phyloP scores from a whole-genome alignment of 2,113 vertebrate species.

The Megaceryle torquata region DNA sequence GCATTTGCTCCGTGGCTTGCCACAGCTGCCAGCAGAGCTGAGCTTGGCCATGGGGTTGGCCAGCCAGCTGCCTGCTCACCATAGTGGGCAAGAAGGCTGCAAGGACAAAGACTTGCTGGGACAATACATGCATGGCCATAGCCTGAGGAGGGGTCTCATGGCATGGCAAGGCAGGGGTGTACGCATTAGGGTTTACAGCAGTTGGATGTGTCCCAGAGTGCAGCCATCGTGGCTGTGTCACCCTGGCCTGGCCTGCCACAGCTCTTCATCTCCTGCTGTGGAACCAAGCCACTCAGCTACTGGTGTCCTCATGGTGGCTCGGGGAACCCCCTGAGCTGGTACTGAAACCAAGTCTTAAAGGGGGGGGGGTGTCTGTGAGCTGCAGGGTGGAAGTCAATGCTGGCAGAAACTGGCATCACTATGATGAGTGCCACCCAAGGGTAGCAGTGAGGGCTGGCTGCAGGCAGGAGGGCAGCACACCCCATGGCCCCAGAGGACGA shows the following conservation, averaged over 20 bases:
- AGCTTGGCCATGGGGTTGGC: neutral
- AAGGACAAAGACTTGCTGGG: neutral
- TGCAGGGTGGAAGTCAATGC: neutral
- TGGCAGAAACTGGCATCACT: neutral
- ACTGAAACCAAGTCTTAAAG: neutral
- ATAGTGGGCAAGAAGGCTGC: neutral
- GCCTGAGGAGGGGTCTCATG: neutral
- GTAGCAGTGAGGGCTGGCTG: neutral
- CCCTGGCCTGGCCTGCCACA: neutral
- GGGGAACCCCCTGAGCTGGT: neutral
- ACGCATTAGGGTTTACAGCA: accelerated
- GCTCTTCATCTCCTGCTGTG: neutral
- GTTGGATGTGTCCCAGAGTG: neutral
- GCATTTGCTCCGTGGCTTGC: accelerated
- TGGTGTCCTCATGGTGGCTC: neutral
- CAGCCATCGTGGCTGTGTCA: neutral
- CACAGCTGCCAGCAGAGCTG: neutral
- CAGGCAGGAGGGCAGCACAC: accelerated
- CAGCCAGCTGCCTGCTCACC: neutral
- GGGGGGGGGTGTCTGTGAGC: neutral
- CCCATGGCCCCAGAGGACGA: neutral
- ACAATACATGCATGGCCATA: neutral
- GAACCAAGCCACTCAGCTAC: neutral
- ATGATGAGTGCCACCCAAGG: neutral
- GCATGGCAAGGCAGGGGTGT: neutral